phyloP scores from a whole-genome alignment of 2,888 invertebrate species.

The Hydropsyche betteni region DNA sequence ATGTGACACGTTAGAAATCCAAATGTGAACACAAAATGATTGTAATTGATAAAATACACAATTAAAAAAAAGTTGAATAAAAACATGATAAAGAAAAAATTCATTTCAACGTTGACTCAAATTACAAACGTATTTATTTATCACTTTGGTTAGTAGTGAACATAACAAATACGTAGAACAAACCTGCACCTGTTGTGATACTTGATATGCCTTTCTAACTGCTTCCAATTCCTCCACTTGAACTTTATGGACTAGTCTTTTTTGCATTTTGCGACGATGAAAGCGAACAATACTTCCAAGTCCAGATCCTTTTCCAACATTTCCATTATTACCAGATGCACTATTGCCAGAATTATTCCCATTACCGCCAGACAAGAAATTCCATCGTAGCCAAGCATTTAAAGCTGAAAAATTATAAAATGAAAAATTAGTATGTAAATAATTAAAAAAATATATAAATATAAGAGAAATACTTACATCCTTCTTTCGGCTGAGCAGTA shows the following conservation, averaged over 20 bases:
- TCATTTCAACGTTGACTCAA: too few relatives aligned
- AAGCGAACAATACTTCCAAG: slow-evolving; percentile 64
- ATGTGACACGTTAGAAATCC: too few relatives aligned
- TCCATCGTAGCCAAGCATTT: slow-evolving; percentile 74
- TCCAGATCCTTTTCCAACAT: slow-evolving; percentile 30
- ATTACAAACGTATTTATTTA: too few relatives aligned
- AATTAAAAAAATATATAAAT: neutral
- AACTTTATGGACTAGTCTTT: slow-evolving; percentile 75
- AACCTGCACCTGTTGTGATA: slow-evolving; percentile 63
- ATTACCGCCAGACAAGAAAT: slow-evolving; percentile 82
- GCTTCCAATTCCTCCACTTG: slow-evolving; percentile 75
- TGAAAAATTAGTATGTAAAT: neutral
- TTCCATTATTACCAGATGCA: slow-evolving; percentile 50
- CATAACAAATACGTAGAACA: neutral
- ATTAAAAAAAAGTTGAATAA: too few relatives aligned
- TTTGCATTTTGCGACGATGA: slow-evolving; percentile 75
- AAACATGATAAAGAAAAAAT: too few relatives aligned
- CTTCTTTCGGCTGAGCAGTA: slow-evolving; percentile 53
- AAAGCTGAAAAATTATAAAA: slow-evolving; percentile 54
- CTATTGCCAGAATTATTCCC: slow-evolving; percentile 49
- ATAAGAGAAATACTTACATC: slow-evolving; percentile 53
- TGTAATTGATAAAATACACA: too few relatives aligned
- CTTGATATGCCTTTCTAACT: slow-evolving; percentile 70
- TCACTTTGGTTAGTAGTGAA: too few relatives aligned
- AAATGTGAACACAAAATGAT: too few relatives aligned